Evolutionary conservation across 2,113 vertebrate species (phyloP), one percentile per base, ranked within the genome.

Genomic region (Leptocoma aspasia): DNA sequence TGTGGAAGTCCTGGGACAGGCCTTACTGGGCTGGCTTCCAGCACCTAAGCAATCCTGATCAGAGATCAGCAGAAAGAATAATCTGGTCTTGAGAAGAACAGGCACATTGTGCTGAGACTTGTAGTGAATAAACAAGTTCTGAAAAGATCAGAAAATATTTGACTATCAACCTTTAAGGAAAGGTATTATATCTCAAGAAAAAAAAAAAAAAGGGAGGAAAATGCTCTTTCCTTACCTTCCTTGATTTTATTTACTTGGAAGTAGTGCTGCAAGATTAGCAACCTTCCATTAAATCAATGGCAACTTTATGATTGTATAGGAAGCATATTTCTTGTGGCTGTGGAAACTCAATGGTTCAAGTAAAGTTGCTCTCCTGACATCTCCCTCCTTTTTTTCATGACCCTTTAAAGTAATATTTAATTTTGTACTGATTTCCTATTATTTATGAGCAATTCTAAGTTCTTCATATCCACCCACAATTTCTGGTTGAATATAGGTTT

Each of bases 401-500:
- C 20, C 20, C 89, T 59, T 86, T 61, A 69, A 75, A 83, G 23
- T 22, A 71, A 49, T 37, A 9, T 50, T 76, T 88, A 39, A 5
- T 73, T 80, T 90, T 90, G 23, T 80, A 80, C 85, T 93, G 16
- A 22, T 65, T 92, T 88, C 71, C 63, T 66, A 11, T 65, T 83
- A 54, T 61, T 83, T 82, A 65, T 73, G 63, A 90, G 35, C 23
- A 86, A 69, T 45, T 72, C 75, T 26, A 69, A 71, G 31, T 69
- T 39, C 41, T 84, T 85, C 75, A 53, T 18, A 69, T 69, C 42
- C 18, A 88, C 76, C 54, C 79, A 86, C 54, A 63, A 37, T 41
- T 86, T 93, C 47, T 92, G 49, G 30, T 24, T 83, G 79, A 95
- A 88, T 86, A 76, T 60, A 92, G 45, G 7, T 80, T 88, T 88